phyloP scores from a whole-genome alignment of 2,113 vertebrate genomes.

The Nothoprocta pentlandii region DNA sequence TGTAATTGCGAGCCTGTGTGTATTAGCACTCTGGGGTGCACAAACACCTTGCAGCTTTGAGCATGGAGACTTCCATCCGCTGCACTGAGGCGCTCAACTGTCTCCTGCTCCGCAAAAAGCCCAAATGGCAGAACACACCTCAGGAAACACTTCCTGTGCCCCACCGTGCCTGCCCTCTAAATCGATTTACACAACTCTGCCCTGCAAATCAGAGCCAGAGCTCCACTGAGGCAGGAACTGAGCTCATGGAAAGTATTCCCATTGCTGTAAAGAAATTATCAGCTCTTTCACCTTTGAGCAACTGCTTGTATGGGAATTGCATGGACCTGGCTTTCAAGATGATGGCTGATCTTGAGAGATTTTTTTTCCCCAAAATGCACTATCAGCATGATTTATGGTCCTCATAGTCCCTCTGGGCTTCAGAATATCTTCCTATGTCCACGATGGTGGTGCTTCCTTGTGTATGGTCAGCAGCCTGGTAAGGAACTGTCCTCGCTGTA shows the following conservation, averaged over 20 bases:
- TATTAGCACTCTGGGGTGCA: not conserved
- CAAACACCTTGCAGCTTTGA: not conserved
- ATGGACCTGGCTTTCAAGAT: not conserved
- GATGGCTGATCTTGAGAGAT: not conserved
- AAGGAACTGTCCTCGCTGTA: not conserved
- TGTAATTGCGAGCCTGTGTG: not conserved
- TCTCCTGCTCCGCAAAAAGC: rapidly evolving
- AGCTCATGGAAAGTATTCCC: not conserved
- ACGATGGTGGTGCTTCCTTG: not conserved
- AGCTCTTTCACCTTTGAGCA: not conserved
- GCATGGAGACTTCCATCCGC: not conserved
- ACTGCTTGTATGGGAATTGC: not conserved
- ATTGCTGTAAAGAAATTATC: not conserved
- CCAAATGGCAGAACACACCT: rapidly evolving
- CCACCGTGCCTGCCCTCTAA: not conserved
- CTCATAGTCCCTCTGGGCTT: not conserved
- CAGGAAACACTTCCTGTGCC: not conserved
- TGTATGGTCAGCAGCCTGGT: not conserved
- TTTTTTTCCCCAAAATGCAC: not conserved
- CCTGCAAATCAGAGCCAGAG: not conserved
- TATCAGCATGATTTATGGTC: not conserved
- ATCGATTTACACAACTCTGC: no score
- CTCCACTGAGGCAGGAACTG: rapidly evolving
- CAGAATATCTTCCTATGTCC: not conserved
- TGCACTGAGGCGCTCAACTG: not conserved